Evolutionary conservation across 2,888 invertebrate species (phyloP), one percentile per base, ranked within the genome.

Genomic region (Sturmia bella): DNA sequence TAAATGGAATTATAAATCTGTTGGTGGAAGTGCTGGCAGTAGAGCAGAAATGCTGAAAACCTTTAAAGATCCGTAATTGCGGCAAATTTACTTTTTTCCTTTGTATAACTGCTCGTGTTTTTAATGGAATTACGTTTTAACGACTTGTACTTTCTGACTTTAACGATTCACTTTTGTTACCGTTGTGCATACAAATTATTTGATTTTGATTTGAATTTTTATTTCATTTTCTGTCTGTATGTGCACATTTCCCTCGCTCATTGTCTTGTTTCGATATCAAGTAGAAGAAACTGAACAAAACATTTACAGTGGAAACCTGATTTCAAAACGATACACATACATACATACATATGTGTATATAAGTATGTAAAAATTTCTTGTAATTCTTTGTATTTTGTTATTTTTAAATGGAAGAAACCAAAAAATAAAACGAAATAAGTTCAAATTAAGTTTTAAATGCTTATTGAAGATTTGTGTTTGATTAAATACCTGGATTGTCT

Each of bases 161-260:
- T 87, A 85, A 85, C 85, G 85, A 85, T 86, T 85, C 77, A 85
- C 81, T 86, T 84, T 77, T 70, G 70, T 74, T 78, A 82, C 70
- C 87, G 87, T 83, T 86, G 86, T 86, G 88, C 89, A 88, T 88
- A 88, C 89, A 88, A 88, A 88, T 88, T 86, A 89, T 88, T 89
- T 88, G 86, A 87, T 85, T 84, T 45, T 21, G 12, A 54, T 66
- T 79, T 43, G 59, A 57, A 45, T 43, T 3, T 43, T 41, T 39
- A 13, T 13, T 52, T 41, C 24, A 39, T 45, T 48, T 27, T 43
- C 2, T 12, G 9, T 21, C 19, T 21, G 21, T n/a, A 54, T 52
- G n/a, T 48, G n/a, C n/a, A n/a, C n/a, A 56, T 54, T 63, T 45
- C 32, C 1, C 21, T n/a, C n/a, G n/a, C n/a, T n/a, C n/a, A n/a